Conservation (phyloP, 2,888 invertebrate species). For the Euplagia quadripunctaria region DNA sequence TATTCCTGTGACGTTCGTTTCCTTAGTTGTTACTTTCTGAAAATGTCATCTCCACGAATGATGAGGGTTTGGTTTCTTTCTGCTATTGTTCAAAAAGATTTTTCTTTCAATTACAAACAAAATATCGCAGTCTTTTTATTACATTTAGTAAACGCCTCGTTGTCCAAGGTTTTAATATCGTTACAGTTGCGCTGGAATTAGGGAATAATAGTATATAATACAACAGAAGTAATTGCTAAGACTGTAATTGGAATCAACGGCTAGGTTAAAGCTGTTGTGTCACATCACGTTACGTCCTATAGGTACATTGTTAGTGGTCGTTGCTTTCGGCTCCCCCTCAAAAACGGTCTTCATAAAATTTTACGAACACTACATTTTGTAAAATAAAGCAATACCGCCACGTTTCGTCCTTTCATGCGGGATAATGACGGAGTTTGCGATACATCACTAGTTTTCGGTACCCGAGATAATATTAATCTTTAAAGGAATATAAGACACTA, state of each 20-base stretch:
- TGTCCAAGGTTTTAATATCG: slow-evolving; percentile 42
- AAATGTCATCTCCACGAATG: slow-evolving; percentile 12
- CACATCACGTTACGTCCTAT: slow-evolving; percentile 57
- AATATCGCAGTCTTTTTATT: slow-evolving; percentile 15
- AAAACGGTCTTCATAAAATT: slow-evolving; percentile 78
- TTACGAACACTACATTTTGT: slow-evolving; percentile 79
- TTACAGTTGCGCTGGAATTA: slow-evolving; percentile 44
- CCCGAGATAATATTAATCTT: slow-evolving; percentile 46
- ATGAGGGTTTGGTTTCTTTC: slow-evolving; percentile 16
- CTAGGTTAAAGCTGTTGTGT: slow-evolving; percentile 60
- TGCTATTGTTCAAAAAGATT: slow-evolving; percentile 9
- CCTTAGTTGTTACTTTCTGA: slow-evolving; percentile 19
- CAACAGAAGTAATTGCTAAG: slow-evolving; percentile 66
- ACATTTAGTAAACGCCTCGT: slow-evolving; percentile 21
- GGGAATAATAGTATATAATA: slow-evolving; percentile 57
- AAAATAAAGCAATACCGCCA: slow-evolving; percentile 73
- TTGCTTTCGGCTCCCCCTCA: slow-evolving; percentile 60
- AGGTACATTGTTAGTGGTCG: slow-evolving; percentile 73
- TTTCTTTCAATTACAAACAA: slow-evolving; percentile 11
- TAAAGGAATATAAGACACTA: slow-evolving; percentile 18
- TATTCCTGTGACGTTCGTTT: slow-evolving; percentile 5
- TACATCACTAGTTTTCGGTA: slow-evolving; percentile 54
- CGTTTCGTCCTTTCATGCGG: slow-evolving; percentile 55
- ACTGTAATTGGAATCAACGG: slow-evolving; percentile 76
- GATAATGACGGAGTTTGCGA: slow-evolving; percentile 63